Percentiles rank a stretch among this genome's conserved stretches.
phyloP scores from a whole-genome alignment of 2,797 vertebrate species.

The Sparidentex hasta region DNA sequence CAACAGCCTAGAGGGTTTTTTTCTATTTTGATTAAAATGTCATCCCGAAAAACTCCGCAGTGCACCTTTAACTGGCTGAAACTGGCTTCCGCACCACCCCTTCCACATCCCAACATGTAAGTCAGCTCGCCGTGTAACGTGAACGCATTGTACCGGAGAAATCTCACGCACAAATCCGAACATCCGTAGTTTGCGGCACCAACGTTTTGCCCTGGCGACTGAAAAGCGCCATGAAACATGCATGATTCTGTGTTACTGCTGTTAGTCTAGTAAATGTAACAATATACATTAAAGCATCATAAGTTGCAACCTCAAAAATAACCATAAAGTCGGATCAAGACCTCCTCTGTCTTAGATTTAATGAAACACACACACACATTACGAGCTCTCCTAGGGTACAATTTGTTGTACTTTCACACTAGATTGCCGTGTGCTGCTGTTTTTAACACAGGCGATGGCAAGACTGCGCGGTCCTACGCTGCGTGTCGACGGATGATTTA shows the following conservation, averaged over 20 bases:
- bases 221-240: background rate
- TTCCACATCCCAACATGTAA: too few relatives aligned
- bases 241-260: background rate
- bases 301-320: background rate
- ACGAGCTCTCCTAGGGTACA: background rate
- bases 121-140: too few relatives aligned
- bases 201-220: too few relatives aligned
- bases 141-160: too few relatives aligned
- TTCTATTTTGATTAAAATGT: too few relatives aligned
- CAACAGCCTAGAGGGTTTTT: too few relatives aligned
- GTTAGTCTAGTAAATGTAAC: background rate
- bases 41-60: too few relatives aligned
- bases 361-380: background rate
- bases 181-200: too few relatives aligned
- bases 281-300: background rate
- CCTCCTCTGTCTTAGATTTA: background rate
- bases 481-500: conserved; percentile 44
- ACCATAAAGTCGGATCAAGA: background rate
- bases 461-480: conserved; percentile 6
- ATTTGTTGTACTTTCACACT: conserved; percentile 9
- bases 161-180: too few relatives aligned
- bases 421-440: conserved; percentile 3
- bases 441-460: conserved; percentile 6
- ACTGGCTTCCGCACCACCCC: too few relatives aligned
- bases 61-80: too few relatives aligned